Base-by-base conservation (phyloP, 2,113 vertebrate species). In the Setophaga petechia region DNA sequence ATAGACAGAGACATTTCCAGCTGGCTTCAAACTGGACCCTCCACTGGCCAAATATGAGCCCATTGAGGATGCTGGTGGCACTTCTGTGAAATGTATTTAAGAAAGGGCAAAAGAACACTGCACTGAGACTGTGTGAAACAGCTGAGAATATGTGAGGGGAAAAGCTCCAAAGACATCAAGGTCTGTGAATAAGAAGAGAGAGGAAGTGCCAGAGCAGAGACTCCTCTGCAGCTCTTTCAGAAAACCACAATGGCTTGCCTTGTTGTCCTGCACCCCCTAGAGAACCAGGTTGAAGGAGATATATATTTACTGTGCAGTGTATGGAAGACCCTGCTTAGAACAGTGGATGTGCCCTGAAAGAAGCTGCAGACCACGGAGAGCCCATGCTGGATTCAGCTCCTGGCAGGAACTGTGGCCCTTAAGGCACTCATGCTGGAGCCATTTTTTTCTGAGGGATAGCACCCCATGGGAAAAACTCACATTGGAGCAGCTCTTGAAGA, bases 251-350 rank as follows among this genome's bases (percentile, higher is more conserved):
- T 44, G 35, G 28, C 15, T 24, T 30, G 12, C 9, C 10, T n/a
- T 67, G 20, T 27, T 22, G 5, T 18, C 9, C 31, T 37, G 15
- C 23, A 28, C 9, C 11, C 18, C 8, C 17, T 3, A 31, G 31
- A 81, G 18, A 55, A 18, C 17, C 28, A 24, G 15, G 20, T 2
- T 54, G 39, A 23, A 69, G 30, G 37, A 74, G 10, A n/a, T 30
- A 22, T 19, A 46, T 46, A 46, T 46, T 24, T 17, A 35, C 15
- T 49, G 41, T 22, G 18, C 11, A 59, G 44, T 11, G 21, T 2
- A 3, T 30, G 43, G 11, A 67, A 41, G 13, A 55, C 16, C 8
- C 41, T 9, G 6, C 1, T 1, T 2, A 6, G 22, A 52, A 18
- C 16, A 73, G 9, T 12, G 24, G 21, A 55, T 66, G 8, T 75